These are phyloP conservation scores for Darevskia mixta DNA, from an alignment of 2,797 vertebrate species.

Conservation along the genomic window DNA sequence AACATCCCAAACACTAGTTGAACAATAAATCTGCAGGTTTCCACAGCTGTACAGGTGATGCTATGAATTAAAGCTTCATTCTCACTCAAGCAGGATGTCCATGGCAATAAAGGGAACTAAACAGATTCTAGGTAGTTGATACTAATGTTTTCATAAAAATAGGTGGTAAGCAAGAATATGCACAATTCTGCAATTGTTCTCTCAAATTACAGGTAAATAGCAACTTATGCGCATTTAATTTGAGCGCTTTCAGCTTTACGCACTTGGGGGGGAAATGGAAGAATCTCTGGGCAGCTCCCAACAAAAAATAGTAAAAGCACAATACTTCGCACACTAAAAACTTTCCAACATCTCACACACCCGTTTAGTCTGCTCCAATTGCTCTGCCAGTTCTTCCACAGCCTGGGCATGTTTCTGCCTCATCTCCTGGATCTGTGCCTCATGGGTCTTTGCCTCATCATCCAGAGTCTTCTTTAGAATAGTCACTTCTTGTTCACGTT, in stretches of 20 bases:
- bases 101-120: background rate
- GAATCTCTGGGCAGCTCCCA: too few species aligned
- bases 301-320: too few species aligned
- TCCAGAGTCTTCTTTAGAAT: constrained; percentile 94
- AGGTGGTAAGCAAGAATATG: too few species aligned
- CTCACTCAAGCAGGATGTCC: background rate
- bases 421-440: constrained; percentile 91
- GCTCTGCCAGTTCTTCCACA: constrained; percentile 94
- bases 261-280: too few species aligned
- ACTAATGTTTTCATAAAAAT: too few species aligned
- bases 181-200: background rate
- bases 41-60: background rate
- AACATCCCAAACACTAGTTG: background rate
- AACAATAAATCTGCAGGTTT: constrained; percentile 19
- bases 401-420: constrained; percentile 95
- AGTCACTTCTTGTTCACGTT: constrained; percentile 94
- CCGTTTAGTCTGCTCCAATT: constrained; percentile 96
- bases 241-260: too few species aligned
- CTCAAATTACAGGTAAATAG: background rate
- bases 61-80: constrained; percentile 16
- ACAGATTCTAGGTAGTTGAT: background rate
- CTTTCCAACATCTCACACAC: constrained; percentile 74
- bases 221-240: too few species aligned
- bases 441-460: constrained; percentile 90
- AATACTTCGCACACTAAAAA: background rate